These are phyloP conservation scores for Psilanteris sp. DNA, from an alignment of 1,140 invertebrate species.

Conservation along the genomic window DNA sequence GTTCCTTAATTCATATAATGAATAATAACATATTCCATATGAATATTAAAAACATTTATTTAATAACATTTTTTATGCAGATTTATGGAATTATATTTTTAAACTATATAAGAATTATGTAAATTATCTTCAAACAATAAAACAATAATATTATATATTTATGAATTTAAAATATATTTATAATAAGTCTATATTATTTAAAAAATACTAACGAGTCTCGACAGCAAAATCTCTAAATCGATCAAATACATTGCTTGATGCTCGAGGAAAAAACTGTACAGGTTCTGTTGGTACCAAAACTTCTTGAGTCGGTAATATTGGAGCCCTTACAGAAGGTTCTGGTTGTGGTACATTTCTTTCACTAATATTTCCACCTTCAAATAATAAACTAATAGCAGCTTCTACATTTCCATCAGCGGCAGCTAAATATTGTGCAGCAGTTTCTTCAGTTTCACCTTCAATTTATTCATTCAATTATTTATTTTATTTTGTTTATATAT, in stretches of 20 bases:
- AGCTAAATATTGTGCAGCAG: constrained; percentile 72
- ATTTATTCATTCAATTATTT: too few species aligned
- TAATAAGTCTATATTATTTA: too few species aligned
- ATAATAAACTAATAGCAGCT: constrained; percentile 74
- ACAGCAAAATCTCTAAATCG: constrained; percentile 84
- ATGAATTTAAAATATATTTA: too few species aligned
- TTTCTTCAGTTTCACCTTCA: constrained; percentile 70
- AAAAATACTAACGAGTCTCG: constrained; percentile 80
- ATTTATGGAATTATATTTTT: too few species aligned
- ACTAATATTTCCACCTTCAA: constrained; percentile 68
- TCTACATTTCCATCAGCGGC: constrained; percentile 77
- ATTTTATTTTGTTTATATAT: too few species aligned
- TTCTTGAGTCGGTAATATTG: constrained; percentile 84
- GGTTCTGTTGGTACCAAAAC: constrained; percentile 77
- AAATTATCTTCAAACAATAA: too few species aligned
- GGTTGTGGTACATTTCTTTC: constrained; percentile 53
- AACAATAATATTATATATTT: too few species aligned
- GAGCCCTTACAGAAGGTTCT: constrained; percentile 81
- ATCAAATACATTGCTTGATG: constrained; percentile 83
- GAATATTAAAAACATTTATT: too few species aligned
- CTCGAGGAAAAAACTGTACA: constrained; percentile 74
- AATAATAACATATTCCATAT: too few species aligned
- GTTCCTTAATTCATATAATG: too few species aligned
- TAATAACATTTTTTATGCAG: too few species aligned
- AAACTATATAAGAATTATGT: too few species aligned